Evolutionary conservation across 2,888 invertebrate genomes (phyloP), one percentile per base, ranked within the genome.

Genomic region (Scaptodrosophila latifasciaeformis): DNA sequence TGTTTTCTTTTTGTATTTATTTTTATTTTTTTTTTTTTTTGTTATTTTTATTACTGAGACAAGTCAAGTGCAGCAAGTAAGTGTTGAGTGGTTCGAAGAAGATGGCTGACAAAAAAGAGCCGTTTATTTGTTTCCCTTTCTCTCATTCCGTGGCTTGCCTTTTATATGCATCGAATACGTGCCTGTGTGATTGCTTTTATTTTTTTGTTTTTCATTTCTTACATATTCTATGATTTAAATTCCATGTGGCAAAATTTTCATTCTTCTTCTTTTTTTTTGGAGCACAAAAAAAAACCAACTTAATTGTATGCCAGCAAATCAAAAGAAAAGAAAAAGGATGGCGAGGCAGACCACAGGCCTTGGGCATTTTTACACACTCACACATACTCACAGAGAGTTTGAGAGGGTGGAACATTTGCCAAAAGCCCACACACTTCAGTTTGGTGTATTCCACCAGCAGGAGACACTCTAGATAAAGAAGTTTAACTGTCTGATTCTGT

Each of bases 41-140:
- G 59, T n/a, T n/a, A n/a, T n/a, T n/a, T n/a, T n/a, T n/a, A n/a
- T n/a, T n/a, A 57, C 49, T 44, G 58, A 60, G 62, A 60, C 65
- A 70, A 70, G 65, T 72, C 76, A 72, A 76, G 72, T 72, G 70
- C 67, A 67, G 31, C 9, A 9, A n/a, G n/a, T n/a, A n/a, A n/a
- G n/a, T n/a, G n/a, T n/a, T n/a, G n/a, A n/a, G n/a, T n/a, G n/a
- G n/a, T n/a, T n/a, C n/a, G n/a, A n/a, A n/a, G n/a, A n/a, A n/a
- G n/a, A n/a, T n/a, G n/a, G n/a, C n/a, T n/a, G 34, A 34, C 34
- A 34, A 15, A 15, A 5, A 34, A 12, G 15, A 34, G 34, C 34
- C 13, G 12, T 30, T 30, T n/a, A n/a, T n/a, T n/a, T n/a, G n/a
- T n/a, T 30, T 34, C 34, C 15, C 34, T 34, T 6, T 34, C 13